Evolutionary conservation across 2,797 vertebrate species (phyloP), one percentile per base, ranked within the genome.

Genomic region (Brachyalestes nurse): DNA sequence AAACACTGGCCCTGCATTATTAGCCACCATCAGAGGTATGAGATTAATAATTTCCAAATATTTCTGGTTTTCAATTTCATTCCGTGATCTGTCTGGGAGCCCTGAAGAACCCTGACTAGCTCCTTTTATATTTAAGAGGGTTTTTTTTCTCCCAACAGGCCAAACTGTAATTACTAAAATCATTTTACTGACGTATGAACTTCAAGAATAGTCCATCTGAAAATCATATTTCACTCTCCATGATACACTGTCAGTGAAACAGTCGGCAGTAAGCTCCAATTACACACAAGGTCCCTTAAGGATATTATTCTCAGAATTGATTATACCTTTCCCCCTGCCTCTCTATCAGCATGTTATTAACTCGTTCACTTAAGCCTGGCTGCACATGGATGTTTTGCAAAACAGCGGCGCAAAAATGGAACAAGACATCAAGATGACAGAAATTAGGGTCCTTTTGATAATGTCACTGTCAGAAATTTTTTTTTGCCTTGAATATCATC

Each of bases 211-310:
- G 67, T 28, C 23, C 17, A 6, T 51, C 25, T 72, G 25, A 65
- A 40, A 17, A 57, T 57, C 13, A 57, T 28, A 13, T 3, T 45
- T 19, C 12, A 21, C 62, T 53, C 51, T 28, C 61, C 47, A 13
- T 73, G 4, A 60, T 55, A 73, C 23, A 74, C 51, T 64, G 61
- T 38, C 28, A 69, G 8, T 76, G 53, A 61, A 51, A 60, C 17
- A 14, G 23, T 67, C 58, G 8, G 13, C 57, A 57, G 17, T 19
- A 34, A 28, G 13, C 9, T 57, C 38, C 64, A 70, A 55, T 58
- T 45, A 78, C 66, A n/a, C 66, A 42, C 34, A 78, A 21, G 57
- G 49, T 58, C 65, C 38, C 77, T 69, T 53, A 78, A 53, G 66
- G 49, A 78, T 19, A 55, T 64, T 51, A 66, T 53, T 64, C 42